Conservation (phyloP, 2,113 vertebrate species). For the Phodopus roborovskii region DNA sequence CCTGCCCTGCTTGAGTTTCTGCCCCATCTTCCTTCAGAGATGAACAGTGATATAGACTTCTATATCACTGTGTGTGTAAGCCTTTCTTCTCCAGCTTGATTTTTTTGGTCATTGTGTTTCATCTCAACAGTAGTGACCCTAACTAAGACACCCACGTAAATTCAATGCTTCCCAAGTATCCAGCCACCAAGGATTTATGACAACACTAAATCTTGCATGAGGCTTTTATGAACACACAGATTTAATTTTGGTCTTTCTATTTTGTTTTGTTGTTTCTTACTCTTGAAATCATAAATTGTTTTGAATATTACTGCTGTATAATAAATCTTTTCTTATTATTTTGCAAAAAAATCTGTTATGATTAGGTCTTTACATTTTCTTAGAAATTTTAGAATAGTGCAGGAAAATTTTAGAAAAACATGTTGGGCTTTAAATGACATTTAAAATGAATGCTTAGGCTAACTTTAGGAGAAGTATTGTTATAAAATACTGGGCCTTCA, state of each 20-base stretch:
- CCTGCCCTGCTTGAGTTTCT: background rate
- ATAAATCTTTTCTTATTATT: background rate
- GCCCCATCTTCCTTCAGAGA: background rate
- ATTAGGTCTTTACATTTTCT: background rate
- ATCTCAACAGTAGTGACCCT: background rate
- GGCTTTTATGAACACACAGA: background rate
- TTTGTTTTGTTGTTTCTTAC: background rate
- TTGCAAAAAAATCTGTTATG: background rate
- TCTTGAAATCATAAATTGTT: background rate
- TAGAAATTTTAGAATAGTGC: background rate
- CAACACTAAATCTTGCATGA: background rate
- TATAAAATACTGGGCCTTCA: background rate
- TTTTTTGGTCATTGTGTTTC: background rate
- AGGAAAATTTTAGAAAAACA: conserved; percentile 12
- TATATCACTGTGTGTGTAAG: no score
- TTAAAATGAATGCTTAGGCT: background rate
- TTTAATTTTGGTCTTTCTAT: background rate
- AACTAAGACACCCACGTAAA: background rate
- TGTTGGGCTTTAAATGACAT: background rate
- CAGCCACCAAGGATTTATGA: background rate
- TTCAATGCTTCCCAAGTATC: background rate
- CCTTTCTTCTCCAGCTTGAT: background rate
- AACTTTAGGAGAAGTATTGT: background rate
- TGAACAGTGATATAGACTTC: background rate
- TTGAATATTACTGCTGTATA: background rate